These are phyloP conservation scores for Hermodice carunculata DNA, from an alignment of 2,888 invertebrate genomes.

Conservation along the genomic window DNA sequence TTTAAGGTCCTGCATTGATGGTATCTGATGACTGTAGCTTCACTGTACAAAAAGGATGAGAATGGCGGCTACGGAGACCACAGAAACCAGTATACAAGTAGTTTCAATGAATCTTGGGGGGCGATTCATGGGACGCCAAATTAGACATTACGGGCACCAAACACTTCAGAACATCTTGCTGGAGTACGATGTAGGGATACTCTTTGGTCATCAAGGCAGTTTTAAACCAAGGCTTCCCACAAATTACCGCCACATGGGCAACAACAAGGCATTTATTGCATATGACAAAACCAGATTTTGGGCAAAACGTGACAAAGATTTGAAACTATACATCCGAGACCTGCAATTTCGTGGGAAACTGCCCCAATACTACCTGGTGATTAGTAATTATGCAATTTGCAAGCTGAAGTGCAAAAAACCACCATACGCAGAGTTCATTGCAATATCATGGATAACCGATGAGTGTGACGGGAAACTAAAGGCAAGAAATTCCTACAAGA, in stretches of 20 bases:
- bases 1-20: too few relatives aligned
- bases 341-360: slow-evolving; percentile 36
- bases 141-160: slow-evolving; percentile 28
- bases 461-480: slow-evolving; percentile 30
- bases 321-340: slow-evolving; percentile 35
- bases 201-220: slow-evolving; percentile 41
- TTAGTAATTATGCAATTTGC: slow-evolving; percentile 35
- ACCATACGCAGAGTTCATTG: slow-evolving; percentile 30
- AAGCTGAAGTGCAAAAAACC: slow-evolving; percentile 27
- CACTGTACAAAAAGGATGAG: too few relatives aligned
- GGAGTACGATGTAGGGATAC: slow-evolving; percentile 30
- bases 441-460: slow-evolving; percentile 43
- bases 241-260: slow-evolving; percentile 30
- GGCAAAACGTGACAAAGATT: slow-evolving; percentile 37
- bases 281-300: slow-evolving; percentile 32
- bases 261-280: slow-evolving; percentile 31
- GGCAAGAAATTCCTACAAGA: slow-evolving; percentile 24
- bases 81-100: too few relatives aligned
- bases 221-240: slow-evolving; percentile 35
- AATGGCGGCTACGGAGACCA: too few relatives aligned
- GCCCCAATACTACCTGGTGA: slow-evolving; percentile 35
- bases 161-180: slow-evolving; percentile 30
- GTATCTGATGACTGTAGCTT: too few relatives aligned
- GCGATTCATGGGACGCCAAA: slow-evolving; percentile 37
- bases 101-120: slow-evolving; percentile 43